Base-by-base conservation (phyloP, 2,113 vertebrate species). In the Mirounga angustirostris region DNA sequence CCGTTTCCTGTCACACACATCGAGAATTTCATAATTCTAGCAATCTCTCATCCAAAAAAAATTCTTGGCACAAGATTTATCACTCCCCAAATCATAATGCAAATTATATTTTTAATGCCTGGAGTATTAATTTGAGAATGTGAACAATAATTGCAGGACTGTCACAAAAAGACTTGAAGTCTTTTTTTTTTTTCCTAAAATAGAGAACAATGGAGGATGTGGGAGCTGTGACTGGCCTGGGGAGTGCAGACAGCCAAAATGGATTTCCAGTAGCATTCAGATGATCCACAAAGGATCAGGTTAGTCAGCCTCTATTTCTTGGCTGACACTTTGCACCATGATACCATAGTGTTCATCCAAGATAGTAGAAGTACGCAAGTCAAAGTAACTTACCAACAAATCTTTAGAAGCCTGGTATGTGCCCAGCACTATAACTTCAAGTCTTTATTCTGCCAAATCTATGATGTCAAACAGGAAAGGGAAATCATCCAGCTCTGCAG, bases 21-120 rank as follows among this genome's bases (percentile, higher is more conserved):
- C 1, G 7, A 80, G 26, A 90, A 87, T 52, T 69, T 82, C 94
- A 86, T n/a, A 87, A 93, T 73, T 56, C 8, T 33, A 61, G 61
- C 12, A 36, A 88, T 9, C 18, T 91, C 65, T 65, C 86, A 93
- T 59, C 54, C 33, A 54, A 89, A 89, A 58, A 56, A 13, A 36
- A 12, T 56, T 88, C 56, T 76, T 94, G 63, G 63, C 86, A 94
- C 73, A 80, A 96, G n/a, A 93, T 81, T 61, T 56, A 94, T 76
- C 46, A 78, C 69, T 93, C 33, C 46, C 5, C 52, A 94, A 83
- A 85, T 74, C 40, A 50, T 40, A 85, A 92, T 12, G 33, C 61
- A 95, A 76, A 79, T 81, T 81, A 52, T 36, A 86, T 80, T 94
- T 97, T 92, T 84, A 89, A 93, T 65, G 83, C 43, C 58, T 69